phyloP scores from a whole-genome alignment of 2,888 invertebrate genomes.

The Cremastinae sp. region DNA sequence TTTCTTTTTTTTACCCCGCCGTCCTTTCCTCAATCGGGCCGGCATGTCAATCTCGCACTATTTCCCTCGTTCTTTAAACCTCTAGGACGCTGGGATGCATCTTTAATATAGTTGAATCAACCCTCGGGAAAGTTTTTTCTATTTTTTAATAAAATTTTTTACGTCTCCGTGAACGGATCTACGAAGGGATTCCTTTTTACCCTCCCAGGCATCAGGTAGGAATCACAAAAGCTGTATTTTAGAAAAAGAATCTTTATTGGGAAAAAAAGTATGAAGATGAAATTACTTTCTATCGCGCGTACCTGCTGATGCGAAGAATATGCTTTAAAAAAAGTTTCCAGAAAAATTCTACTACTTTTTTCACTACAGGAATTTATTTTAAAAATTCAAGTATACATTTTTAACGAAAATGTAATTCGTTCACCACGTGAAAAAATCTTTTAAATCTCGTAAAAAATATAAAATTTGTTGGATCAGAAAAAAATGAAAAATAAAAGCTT shows the following conservation, averaged over 20 bases:
- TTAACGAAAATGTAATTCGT: no score
- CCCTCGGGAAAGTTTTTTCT: conserved; percentile 37
- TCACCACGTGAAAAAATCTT: no score
- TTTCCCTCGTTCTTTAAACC: conserved; percentile 7
- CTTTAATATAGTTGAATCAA: conserved; percentile 53
- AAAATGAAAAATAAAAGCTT: no score
- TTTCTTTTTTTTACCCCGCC: conserved; percentile 34
- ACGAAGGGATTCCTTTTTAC: conserved; percentile 10
- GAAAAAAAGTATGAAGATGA: conserved; percentile 13
- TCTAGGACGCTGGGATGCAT: conserved; percentile 21
- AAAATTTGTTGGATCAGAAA: no score
- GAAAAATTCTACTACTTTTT: no score
- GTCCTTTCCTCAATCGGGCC: neutral
- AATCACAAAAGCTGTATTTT: conserved; percentile 1
- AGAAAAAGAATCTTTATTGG: conserved; percentile 19
- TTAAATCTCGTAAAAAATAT: no score
- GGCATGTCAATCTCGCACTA: conserved; percentile 1
- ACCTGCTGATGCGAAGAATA: conserved; percentile 28
- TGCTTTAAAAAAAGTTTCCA: neutral
- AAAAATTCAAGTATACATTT: no score
- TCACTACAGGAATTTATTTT: no score
- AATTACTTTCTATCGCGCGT: conserved; percentile 10
- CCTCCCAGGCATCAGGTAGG: conserved; percentile 14
- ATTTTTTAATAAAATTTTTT: neutral
- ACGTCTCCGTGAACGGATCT: neutral